Base-by-base conservation (phyloP, 2,888 invertebrate genomes). In the Gryllus longicercus region DNA sequence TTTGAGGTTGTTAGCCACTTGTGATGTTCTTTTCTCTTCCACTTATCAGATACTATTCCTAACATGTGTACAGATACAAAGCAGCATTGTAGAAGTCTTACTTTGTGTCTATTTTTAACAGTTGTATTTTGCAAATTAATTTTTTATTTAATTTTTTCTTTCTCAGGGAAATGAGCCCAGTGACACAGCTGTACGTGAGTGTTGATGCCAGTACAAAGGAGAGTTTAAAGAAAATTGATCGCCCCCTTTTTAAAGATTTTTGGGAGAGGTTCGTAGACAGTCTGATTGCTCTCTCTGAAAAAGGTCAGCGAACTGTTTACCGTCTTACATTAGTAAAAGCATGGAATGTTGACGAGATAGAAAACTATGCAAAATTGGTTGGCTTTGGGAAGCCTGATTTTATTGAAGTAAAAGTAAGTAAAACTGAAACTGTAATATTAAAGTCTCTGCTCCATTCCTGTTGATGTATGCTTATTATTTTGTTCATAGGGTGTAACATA, bases 121-220 rank as follows among this genome's bases (percentile, higher is more conserved):
- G 25, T 25, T 25, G 25, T 25, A 25, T 25, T 25, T 25, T 25
- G 25, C 25, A 25, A 25, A 25, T 25, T 25, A 25, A 3, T 25
- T 25, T 25, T 25, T 25, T 4, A 4, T 79, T 14, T 16, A 63
- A 51, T 78, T 78, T 76, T 18, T 78, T 78, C 12, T 51, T 75
- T 79, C 18, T 38, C 82, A 85, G 84, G 74, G 82, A 84, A 75
- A 80, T 86, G 82, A 84, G 85, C 74, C 90, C 90, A 10, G 90
- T 90, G 2, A 91, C 91, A 4, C 91, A 91, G 85, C 85, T 91
- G 75, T 88, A 91, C 84, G 90, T 91, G 2, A 90, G 90, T 84
- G 89, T 91, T 5, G 91, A 91, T 85, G 91, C 90, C 12, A 88
- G 88, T 81, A 89, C 89, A 21, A 90, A 90, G 84, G 89, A 89